phyloP scores from a whole-genome alignment of 2,888 invertebrate species.

The Phoronis australis region DNA sequence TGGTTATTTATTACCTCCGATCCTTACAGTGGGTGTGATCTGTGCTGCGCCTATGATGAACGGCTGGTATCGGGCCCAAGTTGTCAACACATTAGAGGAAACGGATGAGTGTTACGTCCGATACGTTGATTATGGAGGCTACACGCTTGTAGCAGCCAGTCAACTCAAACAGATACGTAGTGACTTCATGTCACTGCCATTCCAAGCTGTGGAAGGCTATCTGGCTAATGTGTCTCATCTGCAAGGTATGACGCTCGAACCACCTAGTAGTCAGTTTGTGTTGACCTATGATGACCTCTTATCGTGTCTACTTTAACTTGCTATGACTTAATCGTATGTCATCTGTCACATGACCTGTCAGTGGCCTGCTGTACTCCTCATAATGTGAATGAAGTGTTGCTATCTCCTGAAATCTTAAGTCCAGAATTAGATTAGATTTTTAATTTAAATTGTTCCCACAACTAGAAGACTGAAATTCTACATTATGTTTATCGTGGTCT shows the following conservation, averaged over 20 bases:
- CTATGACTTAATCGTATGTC: no score
- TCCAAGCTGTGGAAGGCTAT: constrained; percentile 94
- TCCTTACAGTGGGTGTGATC: constrained; percentile 70
- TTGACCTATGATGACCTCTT: no score
- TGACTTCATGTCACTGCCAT: constrained; percentile 90
- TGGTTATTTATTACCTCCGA: constrained; percentile 13
- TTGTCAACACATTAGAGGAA: constrained; percentile 65
- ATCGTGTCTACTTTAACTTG: no score
- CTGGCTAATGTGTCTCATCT: constrained; percentile 58
- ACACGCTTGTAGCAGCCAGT: constrained; percentile 69
- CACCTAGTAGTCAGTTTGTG: no score
- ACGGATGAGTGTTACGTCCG: constrained; percentile 72
- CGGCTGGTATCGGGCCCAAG: constrained; percentile 86
- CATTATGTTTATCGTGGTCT: no score
- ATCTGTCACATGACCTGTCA: no score
- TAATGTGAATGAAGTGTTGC: no score
- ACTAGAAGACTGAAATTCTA: no score
- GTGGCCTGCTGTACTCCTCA: no score
- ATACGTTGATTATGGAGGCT: constrained; percentile 94
- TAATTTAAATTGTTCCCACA: no score
- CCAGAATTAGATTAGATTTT: no score
- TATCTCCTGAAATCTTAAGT: no score
- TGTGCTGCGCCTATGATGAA: constrained; percentile 76
- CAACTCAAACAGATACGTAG: constrained; percentile 84
- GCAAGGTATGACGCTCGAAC: constrained; percentile 39